Evolutionary conservation across 2,113 vertebrate genomes (phyloP).

Genomic region (Ammodytes marinus): DNA sequence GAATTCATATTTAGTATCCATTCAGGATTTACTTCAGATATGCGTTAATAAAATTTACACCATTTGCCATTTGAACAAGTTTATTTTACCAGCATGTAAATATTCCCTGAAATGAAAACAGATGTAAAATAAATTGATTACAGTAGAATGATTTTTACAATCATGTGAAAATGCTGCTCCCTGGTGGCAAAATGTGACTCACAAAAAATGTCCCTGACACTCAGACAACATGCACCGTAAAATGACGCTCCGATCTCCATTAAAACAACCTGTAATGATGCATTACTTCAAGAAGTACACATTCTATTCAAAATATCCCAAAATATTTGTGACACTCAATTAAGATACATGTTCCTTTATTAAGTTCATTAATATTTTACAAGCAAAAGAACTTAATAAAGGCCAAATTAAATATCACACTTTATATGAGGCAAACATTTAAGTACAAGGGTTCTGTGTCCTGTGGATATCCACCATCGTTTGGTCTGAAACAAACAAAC

Average conservation of each 20-base stretch:
- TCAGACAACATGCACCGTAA: slow-evolving; percentile 2
- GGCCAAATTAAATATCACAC: slow-evolving; percentile 84
- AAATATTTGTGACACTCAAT: slow-evolving; percentile 58
- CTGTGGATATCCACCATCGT: slow-evolving; percentile 33
- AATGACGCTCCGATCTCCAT: slow-evolving; percentile 9
- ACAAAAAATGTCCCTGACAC: slow-evolving; percentile 9
- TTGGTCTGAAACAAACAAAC: slow-evolving; percentile 58
- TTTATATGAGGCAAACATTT: slow-evolving; percentile 75
- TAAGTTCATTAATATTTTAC: slow-evolving; percentile 85
- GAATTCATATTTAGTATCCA: neutral
- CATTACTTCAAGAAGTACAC: slow-evolving; percentile 15
- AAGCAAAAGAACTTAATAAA: slow-evolving; percentile 85
- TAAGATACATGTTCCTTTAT: slow-evolving; percentile 82
- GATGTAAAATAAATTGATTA: slow-evolving; percentile 42
- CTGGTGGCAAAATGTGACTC: slow-evolving; percentile 65
- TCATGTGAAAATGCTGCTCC: slow-evolving; percentile 70
- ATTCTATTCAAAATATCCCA: slow-evolving; percentile 35
- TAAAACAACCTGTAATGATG: slow-evolving; percentile 11
- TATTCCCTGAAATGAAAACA: slow-evolving; percentile 76
- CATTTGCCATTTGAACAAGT: slow-evolving; percentile 51
- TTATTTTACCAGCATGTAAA: slow-evolving; percentile 68
- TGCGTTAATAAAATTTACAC: slow-evolving; percentile 31
- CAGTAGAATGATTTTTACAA: slow-evolving; percentile 68
- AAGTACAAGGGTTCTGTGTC: slow-evolving; percentile 71
- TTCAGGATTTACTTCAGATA: neutral